These are phyloP conservation scores for Oophaga sylvatica DNA, from an alignment of 2,797 vertebrate species.

Conservation along the genomic window DNA sequence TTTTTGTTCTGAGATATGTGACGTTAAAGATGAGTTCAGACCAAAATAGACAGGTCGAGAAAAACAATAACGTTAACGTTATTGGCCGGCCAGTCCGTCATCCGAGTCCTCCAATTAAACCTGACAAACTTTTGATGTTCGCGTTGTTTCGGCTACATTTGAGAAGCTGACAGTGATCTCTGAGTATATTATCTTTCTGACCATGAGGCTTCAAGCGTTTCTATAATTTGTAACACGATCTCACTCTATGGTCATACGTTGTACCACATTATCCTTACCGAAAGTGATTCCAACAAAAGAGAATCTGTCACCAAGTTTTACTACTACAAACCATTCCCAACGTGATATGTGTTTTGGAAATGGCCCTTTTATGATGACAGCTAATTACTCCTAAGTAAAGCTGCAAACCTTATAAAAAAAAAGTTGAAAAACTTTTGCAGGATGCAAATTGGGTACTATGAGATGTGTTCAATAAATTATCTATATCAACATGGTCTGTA, in stretches of 20 bases:
- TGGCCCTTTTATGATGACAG: no score
- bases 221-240: constrained; percentile 14
- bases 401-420: no score
- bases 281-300: neutral
- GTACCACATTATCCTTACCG: neutral
- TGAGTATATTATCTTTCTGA: neutral
- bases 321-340: no score
- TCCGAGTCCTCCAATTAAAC: constrained; percentile 26
- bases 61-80: constrained; percentile 27
- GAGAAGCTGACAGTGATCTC: constrained; percentile 7
- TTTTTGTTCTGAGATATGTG: neutral
- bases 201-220: neutral
- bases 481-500: no score
- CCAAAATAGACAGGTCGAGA: constrained; percentile 25
- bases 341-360: no score
- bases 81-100: constrained; percentile 9
- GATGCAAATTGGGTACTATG: no score
- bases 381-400: no score
- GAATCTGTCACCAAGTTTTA: no score
- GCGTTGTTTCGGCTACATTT: constrained; percentile 15
- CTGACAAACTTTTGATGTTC: constrained; percentile 46
- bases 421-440: no score
- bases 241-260: neutral
- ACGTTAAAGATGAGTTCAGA: constrained; percentile 32
- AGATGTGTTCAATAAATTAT: no score